Conservation (phyloP, 2,888 invertebrate genomes). For the Drosophila meridiana region DNA sequence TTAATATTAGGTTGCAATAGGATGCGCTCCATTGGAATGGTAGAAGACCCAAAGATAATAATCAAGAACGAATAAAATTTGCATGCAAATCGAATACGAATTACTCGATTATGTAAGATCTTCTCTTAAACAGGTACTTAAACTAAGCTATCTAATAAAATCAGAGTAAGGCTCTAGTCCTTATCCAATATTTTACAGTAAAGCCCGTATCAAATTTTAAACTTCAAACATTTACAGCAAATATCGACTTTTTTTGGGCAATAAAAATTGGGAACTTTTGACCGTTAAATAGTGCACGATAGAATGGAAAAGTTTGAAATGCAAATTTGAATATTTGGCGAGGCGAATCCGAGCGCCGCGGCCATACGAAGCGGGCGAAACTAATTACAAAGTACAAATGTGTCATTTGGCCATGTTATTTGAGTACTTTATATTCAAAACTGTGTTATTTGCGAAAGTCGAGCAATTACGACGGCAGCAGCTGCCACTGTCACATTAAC, state of each 20-base stretch:
- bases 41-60: not conserved
- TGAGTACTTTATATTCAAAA: constrained; percentile 79
- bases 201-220: not conserved
- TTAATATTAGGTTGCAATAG: not conserved
- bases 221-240: not conserved
- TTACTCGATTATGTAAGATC: not conserved
- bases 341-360: not conserved
- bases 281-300: not conserved
- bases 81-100: not conserved
- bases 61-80: not conserved
- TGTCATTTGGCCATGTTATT: constrained; percentile 55
- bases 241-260: not conserved
- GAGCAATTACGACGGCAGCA: constrained; percentile 54
- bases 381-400: constrained; percentile 27
- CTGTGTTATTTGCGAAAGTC: constrained; percentile 78
- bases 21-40: too few species aligned
- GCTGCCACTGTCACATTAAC: constrained; percentile 77
- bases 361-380: constrained; percentile 4
- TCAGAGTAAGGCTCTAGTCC: not conserved
- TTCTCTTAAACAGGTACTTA: not conserved
- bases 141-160: not conserved
- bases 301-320: constrained; percentile 1
- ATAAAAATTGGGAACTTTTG: constrained; percentile 1
- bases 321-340: constrained; percentile 5
- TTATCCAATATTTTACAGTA: not conserved